A percentile compares a stretch with the other conserved stretches of the same genome.
These are phyloP conservation scores for Lepus townsendii DNA, from an alignment of 2,797 vertebrate species.

Conservation along the genomic window DNA sequence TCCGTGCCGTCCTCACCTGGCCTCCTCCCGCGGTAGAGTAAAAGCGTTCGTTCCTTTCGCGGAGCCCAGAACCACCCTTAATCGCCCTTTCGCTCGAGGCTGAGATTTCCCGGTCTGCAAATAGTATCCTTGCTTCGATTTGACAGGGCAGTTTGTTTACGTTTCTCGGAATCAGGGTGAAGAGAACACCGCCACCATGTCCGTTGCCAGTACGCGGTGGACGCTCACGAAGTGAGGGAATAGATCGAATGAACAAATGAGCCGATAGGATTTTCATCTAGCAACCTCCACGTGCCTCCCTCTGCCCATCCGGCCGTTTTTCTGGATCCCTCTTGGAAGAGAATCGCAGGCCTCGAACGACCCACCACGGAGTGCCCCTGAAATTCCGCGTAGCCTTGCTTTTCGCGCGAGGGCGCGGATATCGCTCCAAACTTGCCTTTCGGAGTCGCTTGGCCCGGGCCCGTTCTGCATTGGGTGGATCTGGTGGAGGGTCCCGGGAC, in stretches of 20 bases:
- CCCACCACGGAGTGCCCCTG: neutral
- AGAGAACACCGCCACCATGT: neutral
- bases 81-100: fast-evolving
- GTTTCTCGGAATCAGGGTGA: neutral
- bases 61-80: neutral
- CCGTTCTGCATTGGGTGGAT: fast-evolving
- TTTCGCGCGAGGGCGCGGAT: fast-evolving
- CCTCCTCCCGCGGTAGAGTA: neutral
- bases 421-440: fast-evolving
- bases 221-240: neutral
- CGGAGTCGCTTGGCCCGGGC: neutral
- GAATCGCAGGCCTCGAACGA: fast-evolving
- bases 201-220: neutral
- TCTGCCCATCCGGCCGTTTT: neutral
- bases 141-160: constrained; percentile 76
- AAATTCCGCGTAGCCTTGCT: fast-evolving
- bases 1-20: fast-evolving
- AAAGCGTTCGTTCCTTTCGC: neutral
- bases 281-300: neutral
- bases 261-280: neutral
- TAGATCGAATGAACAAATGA: neutral
- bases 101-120: neutral
- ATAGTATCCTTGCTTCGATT: constrained; percentile 6
- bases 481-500: fast-evolving
- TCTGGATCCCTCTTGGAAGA: neutral